These are phyloP conservation scores for Trematomus bernacchii DNA, from an alignment of 2,797 vertebrate species.

Conservation along the genomic window DNA sequence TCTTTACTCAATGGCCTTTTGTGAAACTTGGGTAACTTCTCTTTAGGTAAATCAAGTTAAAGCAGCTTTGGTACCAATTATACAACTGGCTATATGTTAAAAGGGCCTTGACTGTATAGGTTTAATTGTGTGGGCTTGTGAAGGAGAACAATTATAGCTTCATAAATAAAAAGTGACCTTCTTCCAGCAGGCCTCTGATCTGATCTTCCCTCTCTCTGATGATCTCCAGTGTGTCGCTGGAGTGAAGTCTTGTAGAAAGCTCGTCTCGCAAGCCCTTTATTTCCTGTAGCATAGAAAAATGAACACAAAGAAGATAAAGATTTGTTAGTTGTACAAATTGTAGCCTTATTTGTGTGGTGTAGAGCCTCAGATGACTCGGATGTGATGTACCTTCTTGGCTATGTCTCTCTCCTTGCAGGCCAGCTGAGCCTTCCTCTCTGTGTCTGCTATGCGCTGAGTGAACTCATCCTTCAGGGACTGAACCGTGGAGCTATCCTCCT, in stretches of 20 bases:
- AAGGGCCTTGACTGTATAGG: not conserved
- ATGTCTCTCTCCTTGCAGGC: slow-evolving; percentile 98
- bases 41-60: not conserved
- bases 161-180: slow-evolving; percentile 82
- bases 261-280: slow-evolving; percentile 94
- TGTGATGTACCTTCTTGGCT: slow-evolving; percentile 91
- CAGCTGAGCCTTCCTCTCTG: slow-evolving; percentile 95
- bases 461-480: slow-evolving; percentile 96
- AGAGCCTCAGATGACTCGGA: not conserved
- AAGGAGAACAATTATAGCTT: not conserved
- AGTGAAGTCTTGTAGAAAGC: slow-evolving; percentile 92
- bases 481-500: slow-evolving; percentile 94
- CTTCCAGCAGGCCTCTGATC: slow-evolving; percentile 95
- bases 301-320: not conserved
- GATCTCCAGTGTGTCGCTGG: slow-evolving; percentile 93
- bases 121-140: not conserved
- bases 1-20: not conserved
- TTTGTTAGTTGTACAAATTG: not conserved
- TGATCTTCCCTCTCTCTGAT: slow-evolving; percentile 98
- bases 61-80: not conserved
- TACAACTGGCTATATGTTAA: not conserved
- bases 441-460: slow-evolving; percentile 95
- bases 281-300: slow-evolving; percentile 84
- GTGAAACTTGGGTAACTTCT: not conserved
- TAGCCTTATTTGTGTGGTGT: not conserved